Percentiles rank a stretch among this genome's conserved stretches.
Conservation (phyloP, 1,140 invertebrate species). For the Ceratina calcarata region DNA sequence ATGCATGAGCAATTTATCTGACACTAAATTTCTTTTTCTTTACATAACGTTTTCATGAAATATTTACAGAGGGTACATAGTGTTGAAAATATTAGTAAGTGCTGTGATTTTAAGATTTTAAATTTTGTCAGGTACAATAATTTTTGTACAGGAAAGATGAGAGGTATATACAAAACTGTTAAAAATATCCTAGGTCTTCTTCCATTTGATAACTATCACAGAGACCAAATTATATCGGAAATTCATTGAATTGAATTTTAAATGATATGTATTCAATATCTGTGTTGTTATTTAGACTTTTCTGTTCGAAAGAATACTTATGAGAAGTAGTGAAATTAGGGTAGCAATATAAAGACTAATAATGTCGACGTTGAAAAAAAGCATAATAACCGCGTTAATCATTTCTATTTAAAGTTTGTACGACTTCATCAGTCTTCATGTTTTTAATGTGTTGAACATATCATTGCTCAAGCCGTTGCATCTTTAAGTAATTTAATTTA, state of each 20-base stretch:
- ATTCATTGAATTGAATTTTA: constrained; percentile 12
- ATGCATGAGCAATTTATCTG: constrained; percentile 16
- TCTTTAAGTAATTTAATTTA: constrained; percentile 17
- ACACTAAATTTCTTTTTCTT: background rate
- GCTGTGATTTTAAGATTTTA: constrained; percentile 42
- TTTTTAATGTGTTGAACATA: constrained; percentile 1
- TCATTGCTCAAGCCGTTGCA: constrained; percentile 22
- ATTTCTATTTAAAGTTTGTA: background rate
- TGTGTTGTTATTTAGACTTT: background rate
- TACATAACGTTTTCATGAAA: background rate
- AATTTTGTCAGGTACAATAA: constrained; percentile 26
- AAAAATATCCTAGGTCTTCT: constrained; percentile 11
- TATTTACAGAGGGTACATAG: background rate
- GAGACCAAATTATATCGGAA: constrained; percentile 10
- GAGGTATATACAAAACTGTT: constrained; percentile 19
- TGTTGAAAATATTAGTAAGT: constrained; percentile 30
- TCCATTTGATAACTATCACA: constrained; percentile 16
- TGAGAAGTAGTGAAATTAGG: background rate
- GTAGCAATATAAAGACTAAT: background rate
- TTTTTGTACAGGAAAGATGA: constrained; percentile 27
- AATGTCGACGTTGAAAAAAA: background rate
- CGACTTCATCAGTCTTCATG: background rate
- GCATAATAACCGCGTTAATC: constrained; percentile 2
- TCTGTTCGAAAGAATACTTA: background rate
- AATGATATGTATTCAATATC: background rate